These are phyloP conservation scores for Fistularia tabacaria DNA, from an alignment of 2,797 vertebrate species.

Conservation along the genomic window DNA sequence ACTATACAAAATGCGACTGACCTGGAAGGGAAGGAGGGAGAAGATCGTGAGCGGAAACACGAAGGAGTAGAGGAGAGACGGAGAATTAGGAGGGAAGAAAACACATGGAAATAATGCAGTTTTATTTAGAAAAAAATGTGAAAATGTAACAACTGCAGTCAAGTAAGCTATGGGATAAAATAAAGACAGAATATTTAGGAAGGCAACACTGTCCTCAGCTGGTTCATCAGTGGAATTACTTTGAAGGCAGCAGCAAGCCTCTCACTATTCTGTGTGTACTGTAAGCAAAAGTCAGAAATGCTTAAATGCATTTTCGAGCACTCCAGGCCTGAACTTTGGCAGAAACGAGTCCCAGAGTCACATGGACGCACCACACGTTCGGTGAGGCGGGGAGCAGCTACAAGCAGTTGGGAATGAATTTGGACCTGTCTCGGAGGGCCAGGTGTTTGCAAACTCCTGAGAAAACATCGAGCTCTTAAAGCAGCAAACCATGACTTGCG, in stretches of 20 bases:
- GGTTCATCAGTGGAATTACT: constrained; percentile 15
- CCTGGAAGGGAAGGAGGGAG: constrained; percentile 68
- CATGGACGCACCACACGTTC: too few relatives aligned
- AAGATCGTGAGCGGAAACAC: background rate
- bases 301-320: too few relatives aligned
- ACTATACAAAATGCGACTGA: constrained; percentile 94
- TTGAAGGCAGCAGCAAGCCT: background rate
- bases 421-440: too few relatives aligned
- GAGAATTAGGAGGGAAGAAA: background rate
- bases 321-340: too few relatives aligned
- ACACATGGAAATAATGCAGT: background rate
- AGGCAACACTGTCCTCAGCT: constrained; percentile 44
- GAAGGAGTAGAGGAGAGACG: background rate
- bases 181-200: background rate
- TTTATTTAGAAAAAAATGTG: background rate
- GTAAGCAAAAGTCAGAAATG: background rate
- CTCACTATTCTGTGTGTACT: background rate
- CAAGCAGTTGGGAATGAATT: too few relatives aligned
- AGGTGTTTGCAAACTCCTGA: too few relatives aligned
- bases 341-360: too few relatives aligned
- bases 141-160: background rate
- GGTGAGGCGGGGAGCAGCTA: too few relatives aligned
- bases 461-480: too few relatives aligned
- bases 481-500: too few relatives aligned
- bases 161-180: background rate